These are phyloP conservation scores for Harpalus rubripes DNA, from an alignment of 2,888 invertebrate species.

Conservation along the genomic window DNA sequence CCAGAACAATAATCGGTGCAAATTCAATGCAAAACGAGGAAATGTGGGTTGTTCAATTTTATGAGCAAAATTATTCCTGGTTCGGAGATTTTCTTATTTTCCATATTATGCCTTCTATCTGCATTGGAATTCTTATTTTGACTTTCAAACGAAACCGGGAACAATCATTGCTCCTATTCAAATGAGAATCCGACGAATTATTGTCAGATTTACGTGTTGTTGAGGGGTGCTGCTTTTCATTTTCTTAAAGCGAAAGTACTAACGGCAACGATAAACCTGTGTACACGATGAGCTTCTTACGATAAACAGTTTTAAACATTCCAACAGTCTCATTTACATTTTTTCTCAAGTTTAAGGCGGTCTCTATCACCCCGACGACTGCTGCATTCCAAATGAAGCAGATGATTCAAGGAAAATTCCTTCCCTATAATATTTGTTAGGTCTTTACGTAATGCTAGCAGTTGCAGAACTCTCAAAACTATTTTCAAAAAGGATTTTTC, in stretches of 20 bases:
- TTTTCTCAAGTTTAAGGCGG: conserved; percentile 43
- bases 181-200: conserved; percentile 22
- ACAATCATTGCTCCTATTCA: conserved; percentile 16
- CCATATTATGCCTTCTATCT: neutral
- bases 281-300: conserved; percentile 23
- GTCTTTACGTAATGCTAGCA: conserved; percentile 3
- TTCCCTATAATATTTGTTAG: conserved; percentile 2
- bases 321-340: conserved; percentile 37
- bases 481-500: neutral
- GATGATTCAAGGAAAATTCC: conserved; percentile 35
- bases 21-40: too few relatives aligned
- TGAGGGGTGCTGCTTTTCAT: conserved; percentile 21
- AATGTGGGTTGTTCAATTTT: too few relatives aligned
- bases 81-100: conserved; percentile 5
- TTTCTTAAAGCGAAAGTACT: conserved; percentile 27
- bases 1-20: too few relatives aligned
- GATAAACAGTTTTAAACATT: conserved; percentile 45
- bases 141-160: conserved; percentile 37
- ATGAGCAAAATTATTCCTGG: neutral
- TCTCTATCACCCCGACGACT: conserved; percentile 36
- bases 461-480: neutral
- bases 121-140: conserved; percentile 8
- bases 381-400: conserved; percentile 44
- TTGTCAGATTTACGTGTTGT: conserved; percentile 20
- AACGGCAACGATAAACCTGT: conserved; percentile 40